Base-by-base conservation (phyloP, 2,113 vertebrate species). In the Notarius lentiginosus region DNA sequence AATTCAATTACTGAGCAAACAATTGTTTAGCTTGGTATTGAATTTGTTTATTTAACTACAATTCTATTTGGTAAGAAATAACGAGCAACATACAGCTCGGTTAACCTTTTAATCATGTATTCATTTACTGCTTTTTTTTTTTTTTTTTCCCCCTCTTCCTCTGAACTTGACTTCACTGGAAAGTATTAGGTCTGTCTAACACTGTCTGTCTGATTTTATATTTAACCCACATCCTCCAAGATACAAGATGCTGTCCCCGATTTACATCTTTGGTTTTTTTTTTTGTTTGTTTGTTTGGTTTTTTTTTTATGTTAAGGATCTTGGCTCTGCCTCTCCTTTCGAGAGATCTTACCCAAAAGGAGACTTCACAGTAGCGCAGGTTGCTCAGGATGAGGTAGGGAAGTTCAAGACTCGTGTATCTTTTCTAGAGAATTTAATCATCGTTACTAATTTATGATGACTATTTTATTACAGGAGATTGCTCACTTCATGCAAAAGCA, bases 401-500 rank as follows among this genome's bases (percentile, higher is more conserved):
- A 53, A 22, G 53, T 53, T 15, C 87, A 65, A 34, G 1, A 41
- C 10, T 0, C 17, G 5, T 17, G 47, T 53, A 15, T n/a, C 12
- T 58, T 58, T 27, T 56, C 30, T 5, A 15, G 4, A 14, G 0
- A 3, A 49, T 65, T 15, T 34, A 2, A 12, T 18, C 41, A 11
- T 61, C 18, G 14, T 61, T 27, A 4, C 5, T 34, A n/a, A 41
- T 49, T 66, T 51, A 7, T 11, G 8, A 24, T 83, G 0, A 11
- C 0, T 75, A 11, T 0, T 75, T 41, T 66, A 1, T 18, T 1
- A 0, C 83, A 97, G 96, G 95, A 96, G 92, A 96, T 96, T 60
- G 96, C 96, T 15, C 94, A 88, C 27, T 97, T 94, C 66, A 96
- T 97, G 81, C 96, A 96, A 85, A 95, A 94, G 75, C 94, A 95